A percentile compares a stretch with the other conserved stretches of the same genome.
These are phyloP conservation scores for Oxyura jamaicensis DNA, from an alignment of 2,113 vertebrate genomes.

Conservation along the genomic window DNA sequence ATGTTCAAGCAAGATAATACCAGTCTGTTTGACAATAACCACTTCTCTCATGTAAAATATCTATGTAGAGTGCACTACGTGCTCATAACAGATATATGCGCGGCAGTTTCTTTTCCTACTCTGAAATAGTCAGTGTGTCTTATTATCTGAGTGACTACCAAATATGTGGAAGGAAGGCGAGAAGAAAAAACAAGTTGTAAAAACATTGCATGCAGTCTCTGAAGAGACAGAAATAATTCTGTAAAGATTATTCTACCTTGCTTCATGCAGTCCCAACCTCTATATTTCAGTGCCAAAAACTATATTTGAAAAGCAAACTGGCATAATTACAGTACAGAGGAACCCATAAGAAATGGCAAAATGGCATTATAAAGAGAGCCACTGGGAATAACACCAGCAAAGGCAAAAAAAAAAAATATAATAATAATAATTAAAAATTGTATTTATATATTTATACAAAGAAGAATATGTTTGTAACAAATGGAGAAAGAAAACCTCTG, in stretches of 20 bases:
- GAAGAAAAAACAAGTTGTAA: constrained; percentile 13
- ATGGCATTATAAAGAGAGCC: neutral
- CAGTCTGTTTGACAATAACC: constrained; percentile 18
- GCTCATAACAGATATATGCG: neutral
- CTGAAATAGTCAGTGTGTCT: neutral
- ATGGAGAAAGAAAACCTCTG: neutral
- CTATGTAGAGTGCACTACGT: neutral
- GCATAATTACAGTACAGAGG: neutral
- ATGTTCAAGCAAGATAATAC: neutral
- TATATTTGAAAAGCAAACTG: neutral
- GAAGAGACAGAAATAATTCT: neutral
- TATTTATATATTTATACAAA: neutral
- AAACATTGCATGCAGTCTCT: neutral
- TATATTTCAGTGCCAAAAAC: neutral
- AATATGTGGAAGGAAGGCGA: neutral
- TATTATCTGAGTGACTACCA: neutral
- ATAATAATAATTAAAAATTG: neutral
- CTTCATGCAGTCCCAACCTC: neutral
- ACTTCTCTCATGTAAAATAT: constrained; percentile 33
- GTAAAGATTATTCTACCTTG: constrained; percentile 7
- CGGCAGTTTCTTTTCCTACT: neutral
- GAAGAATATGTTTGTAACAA: neutral
- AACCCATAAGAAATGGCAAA: neutral
- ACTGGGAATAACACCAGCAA: neutral
- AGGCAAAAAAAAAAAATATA: neutral